Percentiles rank a stretch among this genome's conserved stretches.
These are phyloP conservation scores for Chrysolina americana DNA, from an alignment of 2,888 invertebrate species.

Conservation along the genomic window DNA sequence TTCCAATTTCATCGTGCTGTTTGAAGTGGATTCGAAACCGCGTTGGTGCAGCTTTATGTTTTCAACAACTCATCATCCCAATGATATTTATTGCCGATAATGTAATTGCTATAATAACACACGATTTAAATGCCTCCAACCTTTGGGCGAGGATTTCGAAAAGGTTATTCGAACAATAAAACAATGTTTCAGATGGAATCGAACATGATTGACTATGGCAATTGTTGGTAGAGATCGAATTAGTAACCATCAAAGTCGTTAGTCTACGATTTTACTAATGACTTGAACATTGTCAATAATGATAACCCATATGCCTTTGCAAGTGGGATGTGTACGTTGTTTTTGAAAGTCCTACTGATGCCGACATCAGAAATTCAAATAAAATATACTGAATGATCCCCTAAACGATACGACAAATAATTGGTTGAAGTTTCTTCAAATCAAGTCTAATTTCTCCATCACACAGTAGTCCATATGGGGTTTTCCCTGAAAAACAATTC, in stretches of 20 bases:
- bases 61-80: not conserved
- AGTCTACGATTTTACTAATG: not conserved
- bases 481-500: no score
- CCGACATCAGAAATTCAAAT: no score
- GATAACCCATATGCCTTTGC: no score
- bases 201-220: not conserved
- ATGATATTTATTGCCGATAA: constrained; percentile 11
- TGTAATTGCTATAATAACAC: constrained; percentile 9
- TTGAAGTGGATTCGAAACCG: not conserved
- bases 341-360: no score
- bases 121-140: constrained; percentile 4
- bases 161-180: constrained; percentile 28
- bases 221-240: not conserved
- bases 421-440: no score
- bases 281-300: no score
- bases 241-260: not conserved
- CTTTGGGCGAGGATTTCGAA: constrained; percentile 6
- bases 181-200: constrained; percentile 16
- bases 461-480: no score
- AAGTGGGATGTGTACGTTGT: no score
- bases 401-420: no score
- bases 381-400: no score
- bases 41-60: not conserved
- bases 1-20: not conserved
- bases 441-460: no score